Evolutionary conservation across 2,888 invertebrate genomes (phyloP).

Genomic region (Phortica magna): DNA sequence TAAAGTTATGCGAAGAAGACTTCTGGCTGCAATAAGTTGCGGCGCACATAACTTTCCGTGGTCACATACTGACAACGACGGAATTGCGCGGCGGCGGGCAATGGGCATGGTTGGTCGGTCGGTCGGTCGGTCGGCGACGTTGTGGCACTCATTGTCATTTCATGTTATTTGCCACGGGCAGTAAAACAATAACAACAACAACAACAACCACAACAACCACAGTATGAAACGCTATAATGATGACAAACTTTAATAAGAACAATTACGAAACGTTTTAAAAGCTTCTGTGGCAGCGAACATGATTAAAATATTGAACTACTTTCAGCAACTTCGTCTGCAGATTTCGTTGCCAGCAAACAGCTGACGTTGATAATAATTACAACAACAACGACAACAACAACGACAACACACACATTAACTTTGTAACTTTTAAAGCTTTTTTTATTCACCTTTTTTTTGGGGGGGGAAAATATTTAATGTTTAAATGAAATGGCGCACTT

Average conservation of each 20-base stretch:
- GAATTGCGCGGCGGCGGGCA: too few species aligned
- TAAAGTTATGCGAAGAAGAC: neutral
- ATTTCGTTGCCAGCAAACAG: neutral
- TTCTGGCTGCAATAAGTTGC: neutral
- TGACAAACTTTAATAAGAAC: neutral
- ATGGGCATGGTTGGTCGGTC: too few species aligned
- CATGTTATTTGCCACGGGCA: too few species aligned
- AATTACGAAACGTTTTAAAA: neutral
- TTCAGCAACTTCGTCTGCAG: neutral
- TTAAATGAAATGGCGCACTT: neutral
- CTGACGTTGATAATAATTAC: neutral
- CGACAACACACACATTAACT: too few species aligned
- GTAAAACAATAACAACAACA: too few species aligned
- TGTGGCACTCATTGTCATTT: too few species aligned
- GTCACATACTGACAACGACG: neutral
- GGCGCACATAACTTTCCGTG: neutral
- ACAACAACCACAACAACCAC: neutral
- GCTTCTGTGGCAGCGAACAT: neutral
- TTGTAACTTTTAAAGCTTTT: conserved; percentile 4
- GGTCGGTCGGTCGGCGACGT: too few species aligned
- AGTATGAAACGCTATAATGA: neutral
- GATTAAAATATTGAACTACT: neutral
- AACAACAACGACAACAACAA: neutral
- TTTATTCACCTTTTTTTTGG: neutral
- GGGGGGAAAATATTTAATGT: neutral